A percentile compares a stretch with the other conserved stretches of the same genome.
Conservation (phyloP, 2,888 invertebrate genomes). For the Argyra leucocephala region DNA sequence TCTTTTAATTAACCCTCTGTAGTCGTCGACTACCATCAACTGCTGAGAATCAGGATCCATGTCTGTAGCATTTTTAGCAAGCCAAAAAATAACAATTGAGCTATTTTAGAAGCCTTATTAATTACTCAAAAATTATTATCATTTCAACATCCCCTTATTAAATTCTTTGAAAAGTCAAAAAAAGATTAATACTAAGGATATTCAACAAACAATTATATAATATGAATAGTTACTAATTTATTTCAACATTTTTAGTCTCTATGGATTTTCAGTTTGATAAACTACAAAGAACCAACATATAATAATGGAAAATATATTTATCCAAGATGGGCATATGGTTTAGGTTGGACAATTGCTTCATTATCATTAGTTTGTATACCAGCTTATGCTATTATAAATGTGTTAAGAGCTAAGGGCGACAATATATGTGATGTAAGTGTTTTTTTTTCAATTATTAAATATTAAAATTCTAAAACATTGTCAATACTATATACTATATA, state of each 20-base stretch:
- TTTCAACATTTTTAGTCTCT: constrained; percentile 60
- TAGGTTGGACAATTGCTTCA: constrained; percentile 81
- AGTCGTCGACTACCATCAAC: no score
- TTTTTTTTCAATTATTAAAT: background rate
- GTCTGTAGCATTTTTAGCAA: no score
- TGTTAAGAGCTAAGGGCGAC: constrained; percentile 61
- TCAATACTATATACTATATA: constrained; percentile 11
- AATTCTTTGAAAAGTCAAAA: no score
- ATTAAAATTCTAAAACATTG: background rate
- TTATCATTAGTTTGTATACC: constrained; percentile 79
- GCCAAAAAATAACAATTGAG: no score
- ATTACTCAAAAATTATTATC: no score
- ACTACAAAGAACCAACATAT: constrained; percentile 77
- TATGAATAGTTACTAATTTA: background rate
- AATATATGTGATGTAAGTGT: constrained; percentile 58
- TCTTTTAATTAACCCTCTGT: no score
- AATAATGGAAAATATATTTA: constrained; percentile 69
- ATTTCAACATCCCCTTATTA: no score
- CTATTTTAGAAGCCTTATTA: no score
- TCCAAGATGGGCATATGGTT: constrained; percentile 73
- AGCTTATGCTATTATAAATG: constrained; percentile 62
- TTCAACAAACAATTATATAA: no score
- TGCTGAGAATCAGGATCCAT: no score
- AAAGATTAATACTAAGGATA: no score
- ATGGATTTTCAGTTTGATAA: constrained; percentile 80